A percentile compares a stretch with the other conserved stretches of the same genome.
phyloP scores from a whole-genome alignment of 1,140 invertebrate species.

The Meloidogyne hapla region DNA sequence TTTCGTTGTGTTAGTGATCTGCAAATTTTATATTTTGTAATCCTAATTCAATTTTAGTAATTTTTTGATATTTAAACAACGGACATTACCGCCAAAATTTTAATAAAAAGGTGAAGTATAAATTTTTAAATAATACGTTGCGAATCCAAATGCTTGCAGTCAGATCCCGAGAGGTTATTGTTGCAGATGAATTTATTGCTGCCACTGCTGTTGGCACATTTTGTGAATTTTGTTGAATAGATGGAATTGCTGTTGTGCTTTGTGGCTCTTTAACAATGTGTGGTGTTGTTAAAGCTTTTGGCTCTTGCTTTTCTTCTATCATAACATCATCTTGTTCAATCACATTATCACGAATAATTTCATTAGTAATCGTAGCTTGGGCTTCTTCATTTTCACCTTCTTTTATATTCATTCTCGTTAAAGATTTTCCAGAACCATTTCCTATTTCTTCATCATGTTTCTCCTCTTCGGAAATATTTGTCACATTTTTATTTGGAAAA shows the following conservation, averaged over 20 bases:
- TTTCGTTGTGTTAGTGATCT: constrained; percentile 46
- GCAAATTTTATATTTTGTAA: background rate
- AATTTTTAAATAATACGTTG: constrained; percentile 3
- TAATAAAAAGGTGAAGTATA: too few species aligned
- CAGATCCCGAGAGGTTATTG: background rate
- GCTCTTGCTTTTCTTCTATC: background rate
- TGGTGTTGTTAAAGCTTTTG: background rate
- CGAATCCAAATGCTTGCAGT: constrained; percentile 37
- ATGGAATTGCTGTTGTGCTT: background rate
- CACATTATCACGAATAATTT: background rate
- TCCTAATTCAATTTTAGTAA: too few species aligned
- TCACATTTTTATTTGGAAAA: background rate
- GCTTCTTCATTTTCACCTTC: background rate
- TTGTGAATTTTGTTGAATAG: background rate
- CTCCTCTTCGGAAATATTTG: background rate
- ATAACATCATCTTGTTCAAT: background rate
- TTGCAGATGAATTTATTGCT: background rate
- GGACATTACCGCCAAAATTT: background rate
- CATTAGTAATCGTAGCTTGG: background rate
- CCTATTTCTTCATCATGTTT: background rate
- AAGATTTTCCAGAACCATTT: background rate
- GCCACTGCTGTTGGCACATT: background rate
- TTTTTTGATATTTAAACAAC: background rate
- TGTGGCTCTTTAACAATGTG: background rate
- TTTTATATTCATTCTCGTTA: background rate